Conservation (phyloP, 92 coral and sea anemone genomes). For the Porites evermanni region DNA sequence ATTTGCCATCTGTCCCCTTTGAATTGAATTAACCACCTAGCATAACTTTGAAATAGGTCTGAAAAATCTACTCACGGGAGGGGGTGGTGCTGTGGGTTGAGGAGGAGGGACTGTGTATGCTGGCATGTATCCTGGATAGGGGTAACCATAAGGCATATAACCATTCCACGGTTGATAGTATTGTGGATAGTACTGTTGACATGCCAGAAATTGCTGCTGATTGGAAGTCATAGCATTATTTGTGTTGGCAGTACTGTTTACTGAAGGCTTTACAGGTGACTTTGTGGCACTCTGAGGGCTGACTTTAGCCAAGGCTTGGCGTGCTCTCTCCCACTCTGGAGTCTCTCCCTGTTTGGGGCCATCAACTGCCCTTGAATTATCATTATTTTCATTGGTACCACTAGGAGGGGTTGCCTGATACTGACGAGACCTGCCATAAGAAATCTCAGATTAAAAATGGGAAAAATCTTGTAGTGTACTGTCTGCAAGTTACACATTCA, state of each 20-base stretch:
- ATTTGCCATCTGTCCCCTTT: too few species aligned
- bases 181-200: constrained; percentile 79
- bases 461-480: background rate
- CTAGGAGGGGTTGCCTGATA: constrained; percentile 55
- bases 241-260: constrained; percentile 24
- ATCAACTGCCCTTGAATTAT: constrained; percentile 53
- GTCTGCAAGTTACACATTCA: too few species aligned
- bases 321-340: constrained; percentile 99
- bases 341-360: constrained; percentile 68
- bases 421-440: constrained; percentile 83
- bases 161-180: constrained; percentile 67
- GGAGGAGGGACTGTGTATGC: constrained; percentile 54
- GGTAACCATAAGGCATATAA: constrained; percentile 49
- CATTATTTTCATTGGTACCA: constrained; percentile 51
- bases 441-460: background rate
- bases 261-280: constrained; percentile 47
- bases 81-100: constrained; percentile 36
- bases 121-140: constrained; percentile 64
- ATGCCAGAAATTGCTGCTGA: constrained; percentile 46
- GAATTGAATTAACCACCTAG: too few species aligned
- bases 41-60: too few species aligned
- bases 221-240: constrained; percentile 40
- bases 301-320: constrained; percentile 97
- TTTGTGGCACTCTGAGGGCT: constrained; percentile 58
- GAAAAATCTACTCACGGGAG: constrained; percentile 44